Evolutionary conservation across 2,113 vertebrate genomes (phyloP).

Genomic region (Brachionichthys hirsutus): DNA sequence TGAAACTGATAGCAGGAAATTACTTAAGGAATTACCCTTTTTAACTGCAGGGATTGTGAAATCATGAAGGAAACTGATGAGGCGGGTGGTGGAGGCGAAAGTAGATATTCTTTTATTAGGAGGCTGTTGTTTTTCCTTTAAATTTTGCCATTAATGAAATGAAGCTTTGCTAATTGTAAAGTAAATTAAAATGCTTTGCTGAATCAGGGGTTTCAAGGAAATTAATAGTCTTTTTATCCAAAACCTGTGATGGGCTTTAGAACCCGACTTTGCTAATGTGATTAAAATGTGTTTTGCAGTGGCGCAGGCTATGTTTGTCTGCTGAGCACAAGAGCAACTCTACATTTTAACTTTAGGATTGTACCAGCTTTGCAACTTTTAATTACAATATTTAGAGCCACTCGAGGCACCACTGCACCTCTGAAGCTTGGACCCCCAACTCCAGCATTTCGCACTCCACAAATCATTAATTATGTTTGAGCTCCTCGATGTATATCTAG

Average conservation of each 20-base stretch:
- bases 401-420: slow-evolving; percentile 21
- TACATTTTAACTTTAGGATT: slow-evolving; percentile 45
- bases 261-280: slow-evolving; percentile 64
- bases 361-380: slow-evolving; percentile 61
- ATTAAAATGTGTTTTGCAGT: slow-evolving; percentile 69
- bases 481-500: slow-evolving; percentile 58
- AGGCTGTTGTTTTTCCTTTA: slow-evolving; percentile 66
- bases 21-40: slow-evolving; percentile 66
- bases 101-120: slow-evolving; percentile 71
- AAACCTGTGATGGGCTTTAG: slow-evolving; percentile 61
- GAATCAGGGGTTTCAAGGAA: slow-evolving; percentile 67
- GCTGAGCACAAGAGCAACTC: slow-evolving; percentile 27
- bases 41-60: slow-evolving; percentile 59
- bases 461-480: slow-evolving; percentile 41
- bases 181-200: slow-evolving; percentile 79
- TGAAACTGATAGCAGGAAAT: slow-evolving; percentile 56
- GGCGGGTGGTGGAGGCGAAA: slow-evolving; percentile 41
- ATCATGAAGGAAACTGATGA: slow-evolving; percentile 62
- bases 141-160: slow-evolving; percentile 74
- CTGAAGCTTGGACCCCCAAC: slow-evolving; percentile 17
- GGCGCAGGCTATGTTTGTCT: slow-evolving; percentile 38
- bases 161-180: slow-evolving; percentile 73
- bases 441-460: slow-evolving; percentile 7
- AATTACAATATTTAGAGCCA: slow-evolving; percentile 56
- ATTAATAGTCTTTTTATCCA: slow-evolving; percentile 69